Conservation (phyloP, 2,888 invertebrate species). For the Thecocarcelia acutangulata region DNA sequence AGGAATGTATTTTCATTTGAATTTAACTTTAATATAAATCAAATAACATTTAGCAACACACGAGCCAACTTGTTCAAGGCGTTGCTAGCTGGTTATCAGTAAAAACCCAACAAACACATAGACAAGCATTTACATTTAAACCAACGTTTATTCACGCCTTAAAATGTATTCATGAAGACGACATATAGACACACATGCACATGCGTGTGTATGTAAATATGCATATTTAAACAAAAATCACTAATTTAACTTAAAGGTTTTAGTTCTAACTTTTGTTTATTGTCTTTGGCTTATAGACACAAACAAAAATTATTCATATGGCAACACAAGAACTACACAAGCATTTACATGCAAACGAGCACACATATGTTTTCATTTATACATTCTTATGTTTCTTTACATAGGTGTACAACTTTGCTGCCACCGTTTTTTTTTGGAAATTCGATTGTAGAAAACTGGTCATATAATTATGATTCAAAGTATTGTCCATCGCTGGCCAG, state of each 20-base stretch:
- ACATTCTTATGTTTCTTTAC: background rate
- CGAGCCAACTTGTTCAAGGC: slow-evolving; percentile 24
- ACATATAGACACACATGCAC: background rate
- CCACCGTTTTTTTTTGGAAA: too few relatives aligned
- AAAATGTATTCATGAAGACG: too few relatives aligned
- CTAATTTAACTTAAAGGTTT: slow-evolving; percentile 40
- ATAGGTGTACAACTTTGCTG: too few relatives aligned
- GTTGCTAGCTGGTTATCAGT: slow-evolving; percentile 35
- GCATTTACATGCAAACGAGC: background rate
- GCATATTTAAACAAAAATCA: slow-evolving; percentile 8
- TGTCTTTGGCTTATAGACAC: slow-evolving; percentile 32
- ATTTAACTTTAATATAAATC: slow-evolving; percentile 41
- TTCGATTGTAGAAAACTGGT: too few relatives aligned
- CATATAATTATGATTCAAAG: too few relatives aligned
- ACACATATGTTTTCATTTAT: background rate
- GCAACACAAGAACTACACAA: too few relatives aligned
- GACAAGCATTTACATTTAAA: background rate
- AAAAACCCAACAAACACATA: slow-evolving; percentile 11
- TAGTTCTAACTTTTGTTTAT: slow-evolving; percentile 11
- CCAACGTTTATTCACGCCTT: too few relatives aligned
- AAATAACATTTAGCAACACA: slow-evolving; percentile 16
- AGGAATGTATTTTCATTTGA: slow-evolving; percentile 44
- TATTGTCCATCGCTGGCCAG: too few relatives aligned
- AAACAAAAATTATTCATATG: background rate
- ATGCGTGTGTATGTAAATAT: too few relatives aligned